These are phyloP conservation scores for Musca domestica DNA, from an alignment of 1,140 invertebrate genomes.

Conservation along the genomic window DNA sequence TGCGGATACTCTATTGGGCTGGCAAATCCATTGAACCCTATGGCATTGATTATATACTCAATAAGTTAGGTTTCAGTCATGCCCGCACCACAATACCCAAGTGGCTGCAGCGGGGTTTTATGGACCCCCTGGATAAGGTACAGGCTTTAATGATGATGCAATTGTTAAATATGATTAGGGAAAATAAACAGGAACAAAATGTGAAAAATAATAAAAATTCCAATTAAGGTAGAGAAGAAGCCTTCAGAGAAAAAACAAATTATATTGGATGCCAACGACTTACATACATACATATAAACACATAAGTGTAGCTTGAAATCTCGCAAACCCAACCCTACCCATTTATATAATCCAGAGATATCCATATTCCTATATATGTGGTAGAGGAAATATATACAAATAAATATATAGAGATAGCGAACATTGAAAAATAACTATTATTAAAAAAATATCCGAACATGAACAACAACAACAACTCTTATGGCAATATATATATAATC, in stretches of 20 bases:
- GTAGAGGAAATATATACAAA: slow-evolving; percentile 8
- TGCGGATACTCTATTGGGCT: slow-evolving; percentile 89
- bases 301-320: slow-evolving; percentile 1
- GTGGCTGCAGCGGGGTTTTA: slow-evolving; percentile 96
- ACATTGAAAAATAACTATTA: no score
- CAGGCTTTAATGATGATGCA: slow-evolving; percentile 69
- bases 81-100: slow-evolving; percentile 98
- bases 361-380: not conserved
- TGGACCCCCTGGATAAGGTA: slow-evolving; percentile 92
- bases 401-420: no score
- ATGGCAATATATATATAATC: slow-evolving; percentile 14
- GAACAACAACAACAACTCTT: slow-evolving; percentile 3
- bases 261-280: not conserved
- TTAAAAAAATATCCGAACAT: not conserved
- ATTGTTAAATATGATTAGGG: slow-evolving; percentile 60
- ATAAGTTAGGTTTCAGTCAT: slow-evolving; percentile 95
- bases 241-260: not conserved
- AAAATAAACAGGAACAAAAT: slow-evolving; percentile 42
- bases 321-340: no score
- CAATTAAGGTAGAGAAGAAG: not conserved
- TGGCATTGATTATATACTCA: slow-evolving; percentile 94
- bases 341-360: not conserved
- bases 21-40: slow-evolving; percentile 96
- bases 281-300: not conserved
- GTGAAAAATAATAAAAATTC: slow-evolving; percentile 11